A percentile compares a stretch with the other conserved stretches of the same genome.
phyloP scores from a whole-genome alignment of 2,113 vertebrate species.

The Pterocles burchelli region DNA sequence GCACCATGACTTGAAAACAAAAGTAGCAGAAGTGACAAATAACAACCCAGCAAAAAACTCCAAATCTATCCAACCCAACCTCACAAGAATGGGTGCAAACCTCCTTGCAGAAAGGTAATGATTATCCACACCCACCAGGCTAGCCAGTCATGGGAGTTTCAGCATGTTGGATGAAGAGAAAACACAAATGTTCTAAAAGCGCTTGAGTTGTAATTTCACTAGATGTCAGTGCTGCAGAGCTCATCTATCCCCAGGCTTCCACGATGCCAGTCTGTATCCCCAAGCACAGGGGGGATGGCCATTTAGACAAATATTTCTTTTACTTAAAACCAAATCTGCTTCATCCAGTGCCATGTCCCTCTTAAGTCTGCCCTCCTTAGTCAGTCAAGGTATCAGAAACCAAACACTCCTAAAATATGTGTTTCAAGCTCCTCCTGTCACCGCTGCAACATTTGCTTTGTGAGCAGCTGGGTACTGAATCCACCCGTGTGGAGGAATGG shows the following conservation, averaged over 20 bases:
- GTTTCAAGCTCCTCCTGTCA: not conserved
- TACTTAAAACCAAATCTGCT: not conserved
- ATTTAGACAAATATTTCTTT: not conserved
- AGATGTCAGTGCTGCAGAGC: constrained; percentile 64
- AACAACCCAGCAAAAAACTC: not conserved
- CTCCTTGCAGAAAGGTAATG: not conserved
- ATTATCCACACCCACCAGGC: not conserved
- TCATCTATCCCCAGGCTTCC: not conserved
- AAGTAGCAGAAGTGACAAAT: not conserved
- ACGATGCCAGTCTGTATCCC: not conserved
- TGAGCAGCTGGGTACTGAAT: not conserved
- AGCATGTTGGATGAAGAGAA: not conserved
- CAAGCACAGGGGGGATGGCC: not conserved
- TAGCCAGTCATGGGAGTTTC: not conserved
- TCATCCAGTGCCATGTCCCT: not conserved
- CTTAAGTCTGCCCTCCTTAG: not conserved
- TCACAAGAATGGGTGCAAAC: not conserved
- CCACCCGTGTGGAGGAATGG: not conserved
- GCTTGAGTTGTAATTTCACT: constrained; percentile 8
- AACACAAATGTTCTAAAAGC: not conserved
- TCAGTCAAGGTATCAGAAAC: not conserved
- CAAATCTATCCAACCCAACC: not conserved
- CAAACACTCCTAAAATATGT: not conserved
- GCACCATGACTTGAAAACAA: not conserved
- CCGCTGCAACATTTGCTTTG: not conserved